Percentiles rank a stretch among this genome's conserved stretches.
phyloP scores from a whole-genome alignment of 2,888 invertebrate species.

The Cryptocheilus praepositus region DNA sequence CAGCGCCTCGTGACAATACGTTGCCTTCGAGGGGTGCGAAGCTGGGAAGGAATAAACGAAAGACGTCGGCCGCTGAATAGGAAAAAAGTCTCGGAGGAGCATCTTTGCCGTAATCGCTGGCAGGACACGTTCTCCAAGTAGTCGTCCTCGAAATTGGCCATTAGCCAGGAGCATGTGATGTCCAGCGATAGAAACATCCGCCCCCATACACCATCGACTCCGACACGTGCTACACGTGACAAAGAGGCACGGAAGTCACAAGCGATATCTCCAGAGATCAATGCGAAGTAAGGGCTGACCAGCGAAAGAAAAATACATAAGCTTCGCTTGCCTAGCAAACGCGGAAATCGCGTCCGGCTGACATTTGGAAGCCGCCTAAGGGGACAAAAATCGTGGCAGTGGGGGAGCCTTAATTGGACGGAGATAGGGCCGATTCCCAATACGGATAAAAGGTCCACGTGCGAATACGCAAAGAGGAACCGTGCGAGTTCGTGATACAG shows the following conservation, averaged over 20 bases:
- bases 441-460: not conserved
- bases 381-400: slow-evolving; percentile 9
- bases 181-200: not conserved
- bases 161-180: slow-evolving; percentile 12
- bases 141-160: slow-evolving; percentile 29
- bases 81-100: too few species aligned
- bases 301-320: slow-evolving; percentile 8
- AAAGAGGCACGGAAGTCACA: slow-evolving; percentile 10
- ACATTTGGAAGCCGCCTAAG: too few species aligned
- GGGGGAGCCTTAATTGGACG: slow-evolving; percentile 30
- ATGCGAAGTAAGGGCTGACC: not conserved
- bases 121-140: too few species aligned
- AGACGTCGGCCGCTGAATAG: too few species aligned
- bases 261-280: not conserved
- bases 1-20: too few species aligned
- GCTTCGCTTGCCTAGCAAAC: not conserved
- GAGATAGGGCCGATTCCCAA: slow-evolving; percentile 2
- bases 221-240: slow-evolving; percentile 22
- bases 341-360: slow-evolving; percentile 10
- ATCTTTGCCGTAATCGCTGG: too few species aligned
- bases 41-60: too few species aligned
- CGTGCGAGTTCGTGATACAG: too few species aligned
- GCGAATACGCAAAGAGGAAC: not conserved
- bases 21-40: too few species aligned
- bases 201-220: slow-evolving; percentile 4